Evolutionary conservation across 1,140 invertebrate genomes (phyloP).

Genomic region (Nixonia krombeini): DNA sequence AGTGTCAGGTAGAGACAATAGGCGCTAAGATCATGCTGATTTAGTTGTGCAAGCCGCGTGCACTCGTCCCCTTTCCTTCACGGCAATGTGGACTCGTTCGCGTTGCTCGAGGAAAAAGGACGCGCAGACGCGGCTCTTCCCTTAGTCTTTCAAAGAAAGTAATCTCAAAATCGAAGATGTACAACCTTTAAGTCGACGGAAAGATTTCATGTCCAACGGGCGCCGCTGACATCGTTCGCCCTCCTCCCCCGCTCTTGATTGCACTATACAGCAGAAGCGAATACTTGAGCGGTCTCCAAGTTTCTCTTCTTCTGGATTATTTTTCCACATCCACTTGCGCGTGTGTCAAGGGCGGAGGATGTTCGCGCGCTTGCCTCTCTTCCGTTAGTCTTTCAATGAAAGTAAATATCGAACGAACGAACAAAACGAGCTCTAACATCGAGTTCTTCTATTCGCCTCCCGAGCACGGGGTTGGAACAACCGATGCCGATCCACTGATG

Average conservation of each 20-base stretch:
- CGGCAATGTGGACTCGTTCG: too few relatives aligned
- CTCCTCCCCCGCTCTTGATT: too few relatives aligned
- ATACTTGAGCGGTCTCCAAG: too few relatives aligned
- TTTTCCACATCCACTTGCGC: background rate
- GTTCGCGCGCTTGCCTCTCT: constrained; percentile 3
- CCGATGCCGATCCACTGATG: constrained; percentile 50
- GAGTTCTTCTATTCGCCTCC: constrained; percentile 21
- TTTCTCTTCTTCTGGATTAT: too few relatives aligned
- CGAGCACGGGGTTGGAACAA: constrained; percentile 7
- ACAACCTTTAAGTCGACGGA: constrained; percentile 7
- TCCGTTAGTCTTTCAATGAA: constrained; percentile 31
- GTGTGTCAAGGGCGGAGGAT: background rate
- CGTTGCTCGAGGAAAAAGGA: background rate
- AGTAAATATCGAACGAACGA: constrained; percentile 45
- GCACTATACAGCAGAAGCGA: too few relatives aligned
- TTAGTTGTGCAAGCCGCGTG: constrained; percentile 43
- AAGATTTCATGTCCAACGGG: too few relatives aligned
- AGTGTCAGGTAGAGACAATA: constrained; percentile 47
- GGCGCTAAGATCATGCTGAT: constrained; percentile 37
- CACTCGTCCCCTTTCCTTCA: too few relatives aligned
- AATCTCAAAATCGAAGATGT: constrained; percentile 28
- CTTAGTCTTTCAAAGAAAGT: constrained; percentile 46
- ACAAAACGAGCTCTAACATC: constrained; percentile 20
- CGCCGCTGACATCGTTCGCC: too few relatives aligned
- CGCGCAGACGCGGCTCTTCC: constrained; percentile 15